Evolutionary conservation across 2,888 invertebrate genomes (phyloP).

Genomic region (Lydus trimaculatus): DNA sequence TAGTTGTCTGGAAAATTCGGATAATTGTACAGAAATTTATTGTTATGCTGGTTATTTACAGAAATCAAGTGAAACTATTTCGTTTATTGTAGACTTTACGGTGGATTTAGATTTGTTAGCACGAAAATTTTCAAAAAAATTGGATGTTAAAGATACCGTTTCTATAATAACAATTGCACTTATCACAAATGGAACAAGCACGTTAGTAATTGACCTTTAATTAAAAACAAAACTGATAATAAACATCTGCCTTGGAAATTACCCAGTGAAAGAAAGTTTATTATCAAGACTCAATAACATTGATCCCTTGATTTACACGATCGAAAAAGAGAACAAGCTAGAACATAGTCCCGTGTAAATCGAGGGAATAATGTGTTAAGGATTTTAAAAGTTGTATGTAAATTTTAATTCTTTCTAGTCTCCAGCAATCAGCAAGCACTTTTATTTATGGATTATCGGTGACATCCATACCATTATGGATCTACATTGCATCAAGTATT

Average conservation of each 20-base stretch:
- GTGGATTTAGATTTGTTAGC: conserved; percentile 34
- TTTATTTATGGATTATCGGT: conserved; percentile 26
- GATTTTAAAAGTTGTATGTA: background rate
- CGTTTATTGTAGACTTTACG: conserved; percentile 34
- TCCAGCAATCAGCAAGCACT: conserved; percentile 18
- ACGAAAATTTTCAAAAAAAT: conserved; percentile 15
- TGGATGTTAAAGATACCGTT: conserved; percentile 5
- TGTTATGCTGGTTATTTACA: conserved; percentile 37
- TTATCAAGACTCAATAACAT: too few relatives aligned
- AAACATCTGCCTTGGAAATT: too few relatives aligned
- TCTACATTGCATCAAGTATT: conserved; percentile 53
- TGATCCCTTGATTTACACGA: too few relatives aligned
- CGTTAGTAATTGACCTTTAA: too few relatives aligned
- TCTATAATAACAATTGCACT: conserved; percentile 3
- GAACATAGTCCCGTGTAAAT: too few relatives aligned
- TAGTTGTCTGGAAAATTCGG: conserved; percentile 22
- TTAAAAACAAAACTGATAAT: too few relatives aligned
- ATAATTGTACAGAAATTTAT: conserved; percentile 35
- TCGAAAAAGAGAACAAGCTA: too few relatives aligned
- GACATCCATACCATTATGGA: conserved; percentile 55
- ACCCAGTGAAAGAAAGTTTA: too few relatives aligned
- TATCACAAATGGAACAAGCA: conserved; percentile 14
- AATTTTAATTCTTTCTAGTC: conserved; percentile 16
- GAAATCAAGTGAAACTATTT: conserved; percentile 32
- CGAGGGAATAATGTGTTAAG: too few relatives aligned